Evolutionary conservation across 1,140 invertebrate species (phyloP).

Genomic region (Palaemon carinicauda): DNA sequence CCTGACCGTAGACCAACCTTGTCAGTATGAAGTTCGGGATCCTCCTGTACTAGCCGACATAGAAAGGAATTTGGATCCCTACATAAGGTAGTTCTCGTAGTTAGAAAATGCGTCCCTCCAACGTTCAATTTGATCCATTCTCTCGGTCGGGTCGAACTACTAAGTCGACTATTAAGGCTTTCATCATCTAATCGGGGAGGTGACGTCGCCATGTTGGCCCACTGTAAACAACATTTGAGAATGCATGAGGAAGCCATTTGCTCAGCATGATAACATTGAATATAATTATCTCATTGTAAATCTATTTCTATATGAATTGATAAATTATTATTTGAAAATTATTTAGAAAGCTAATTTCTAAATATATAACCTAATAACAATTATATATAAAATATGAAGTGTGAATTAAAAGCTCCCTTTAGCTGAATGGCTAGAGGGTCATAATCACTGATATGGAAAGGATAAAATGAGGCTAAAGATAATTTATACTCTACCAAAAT

Average conservation of each 20-base stretch:
- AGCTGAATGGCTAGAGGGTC: too few species aligned
- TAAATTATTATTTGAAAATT: too few species aligned
- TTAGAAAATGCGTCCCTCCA: constrained; percentile 92
- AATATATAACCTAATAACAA: too few species aligned
- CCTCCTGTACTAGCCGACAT: constrained; percentile 94
- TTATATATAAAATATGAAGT: too few species aligned
- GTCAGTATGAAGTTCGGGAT: constrained; percentile 64
- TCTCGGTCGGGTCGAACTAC: constrained; percentile 12
- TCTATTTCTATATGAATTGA: too few species aligned
- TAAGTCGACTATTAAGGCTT: constrained; percentile 18
- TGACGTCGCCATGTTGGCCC: constrained; percentile 50
- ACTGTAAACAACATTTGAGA: constrained; percentile 41
- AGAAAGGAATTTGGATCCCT: constrained; percentile 97
- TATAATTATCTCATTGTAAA: not conserved
- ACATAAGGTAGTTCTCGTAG: constrained; percentile 93
- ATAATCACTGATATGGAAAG: too few species aligned
- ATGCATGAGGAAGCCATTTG: not conserved
- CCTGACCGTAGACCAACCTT: constrained; percentile 23
- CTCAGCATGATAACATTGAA: not conserved
- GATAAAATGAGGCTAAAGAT: too few species aligned
- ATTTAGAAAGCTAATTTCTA: too few species aligned
- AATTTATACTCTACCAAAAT: too few species aligned
- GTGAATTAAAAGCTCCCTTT: too few species aligned
- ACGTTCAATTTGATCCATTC: constrained; percentile 89
- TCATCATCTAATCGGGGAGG: constrained; percentile 36